Base-by-base conservation (phyloP, 2,888 invertebrate genomes). In the Phlogophora meticulosa region DNA sequence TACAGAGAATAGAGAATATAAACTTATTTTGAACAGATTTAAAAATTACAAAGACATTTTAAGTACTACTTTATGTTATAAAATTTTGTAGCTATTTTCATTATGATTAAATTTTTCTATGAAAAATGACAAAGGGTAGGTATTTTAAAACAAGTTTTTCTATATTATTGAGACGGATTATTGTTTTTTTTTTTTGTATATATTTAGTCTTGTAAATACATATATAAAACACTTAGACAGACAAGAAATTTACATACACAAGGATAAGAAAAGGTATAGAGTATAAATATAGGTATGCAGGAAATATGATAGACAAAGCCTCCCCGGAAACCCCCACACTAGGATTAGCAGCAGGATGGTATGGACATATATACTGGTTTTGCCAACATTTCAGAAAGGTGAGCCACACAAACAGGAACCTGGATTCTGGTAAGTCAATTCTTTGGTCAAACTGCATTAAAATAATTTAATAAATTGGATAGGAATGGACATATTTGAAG, bases 351-450 rank as follows among this genome's bases (percentile, higher is more conserved):
- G 67, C 43, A 63, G 75, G 62, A 58, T 67, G 67, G 64, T 62
- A 82, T 53, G 76, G 72, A 80, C 78, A 81, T 58, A 78, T 53
- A 65, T 24, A 76, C 60, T 72, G 71, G 78, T 80, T 81, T 60
- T 79, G 82, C 76, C 81, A 86, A 84, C 51, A 83, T 65, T 85
- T 84, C 80, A 91, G 90, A 91, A 91, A 91, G 91, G 90, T 91
- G 91, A 92, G 89, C 89, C 88, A 90, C 88, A 88, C 85, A 87
- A 85, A 85, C 82, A 86, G 66, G 82, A 76, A 59, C 66, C 62
- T 64, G 72, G 83, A 81, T 85, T 81, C 81, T 85, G 83, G 48
- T 76, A 74, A 79, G 69, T 74, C 11, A n/a, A 34, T 57, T 28
- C n/a, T 70, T 56, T 42, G 51, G 64, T 70, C 53, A 60, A 62